Percentiles rank a stretch among this genome's conserved stretches.
Conservation (phyloP, 2,797 vertebrate species). For the Tragelaphus eurycerus region DNA sequence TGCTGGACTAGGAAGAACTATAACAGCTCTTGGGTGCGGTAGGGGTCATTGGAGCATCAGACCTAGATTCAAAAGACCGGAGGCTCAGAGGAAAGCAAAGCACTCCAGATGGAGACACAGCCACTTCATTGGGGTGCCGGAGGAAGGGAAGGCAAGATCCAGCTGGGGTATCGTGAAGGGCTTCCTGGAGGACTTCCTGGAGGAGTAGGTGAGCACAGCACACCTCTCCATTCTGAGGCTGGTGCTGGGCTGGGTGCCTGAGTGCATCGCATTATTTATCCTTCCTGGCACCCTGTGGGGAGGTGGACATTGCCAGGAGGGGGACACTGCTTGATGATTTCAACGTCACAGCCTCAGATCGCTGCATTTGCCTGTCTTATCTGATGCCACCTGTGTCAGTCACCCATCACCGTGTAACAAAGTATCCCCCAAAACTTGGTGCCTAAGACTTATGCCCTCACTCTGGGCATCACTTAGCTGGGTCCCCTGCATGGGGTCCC, state of each 20-base stretch:
- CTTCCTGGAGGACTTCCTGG: background rate
- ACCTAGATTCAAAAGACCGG: background rate
- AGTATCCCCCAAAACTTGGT: background rate
- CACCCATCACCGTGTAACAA: background rate
- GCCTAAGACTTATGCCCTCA: background rate
- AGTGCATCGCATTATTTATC: fast-evolving
- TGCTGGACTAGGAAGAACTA: background rate
- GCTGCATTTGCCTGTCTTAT: fast-evolving
- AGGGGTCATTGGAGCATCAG: background rate
- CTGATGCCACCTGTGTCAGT: background rate
- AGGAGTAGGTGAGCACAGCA: background rate
- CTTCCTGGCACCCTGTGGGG: fast-evolving
- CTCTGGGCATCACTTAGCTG: fast-evolving
- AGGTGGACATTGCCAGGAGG: background rate
- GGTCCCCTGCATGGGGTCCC: background rate
- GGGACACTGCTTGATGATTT: background rate
- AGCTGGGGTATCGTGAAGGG: background rate
- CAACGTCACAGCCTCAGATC: background rate
- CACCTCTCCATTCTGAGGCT: background rate
- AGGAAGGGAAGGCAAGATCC: background rate
- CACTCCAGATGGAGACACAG: background rate
- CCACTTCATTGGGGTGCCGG: background rate
- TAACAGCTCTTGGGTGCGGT: background rate
- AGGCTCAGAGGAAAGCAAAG: background rate
- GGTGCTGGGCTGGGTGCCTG: background rate